Base-by-base conservation (phyloP, 1,140 invertebrate species). In the Calliphora vicina region DNA sequence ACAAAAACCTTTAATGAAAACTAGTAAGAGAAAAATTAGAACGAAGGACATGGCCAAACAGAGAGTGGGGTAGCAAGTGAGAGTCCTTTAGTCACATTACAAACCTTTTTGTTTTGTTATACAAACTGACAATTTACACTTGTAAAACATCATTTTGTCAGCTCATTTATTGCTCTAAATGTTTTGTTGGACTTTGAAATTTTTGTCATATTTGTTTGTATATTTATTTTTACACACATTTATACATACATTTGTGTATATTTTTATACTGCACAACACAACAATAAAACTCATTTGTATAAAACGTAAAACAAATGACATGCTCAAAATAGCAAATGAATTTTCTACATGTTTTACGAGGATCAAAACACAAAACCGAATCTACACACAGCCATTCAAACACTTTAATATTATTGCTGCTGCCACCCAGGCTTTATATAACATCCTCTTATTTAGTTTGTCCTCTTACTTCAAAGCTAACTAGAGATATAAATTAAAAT, bases 101-200 rank as follows among this genome's bases (percentile, higher is more conserved):
- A 17, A 17, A 3, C 13, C 25, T 27, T 72, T 72, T 12, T 27
- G 23, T 20, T 27, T 26, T 26, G 26, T 72, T 20, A 23, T 12
- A 74, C 13, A 10, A 13, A 27, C 72, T 27, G 72, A 74, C 72
- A 74, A 74, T 74, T 74, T 74, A 74, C 72, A 74, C 72, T 74
- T 74, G 72, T 74, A 74, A 74, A 29, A 74, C 72, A 72, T 26
- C 2, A 29, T 27, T 74, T 27, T 35, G 29, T 27, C 72, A 74
- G 26, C 15, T 74, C 29, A 29, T 29, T n/a, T 17, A 27, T 29
- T 35, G 20, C 8, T 67, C 45, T 20, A 23, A 67, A 20, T 23
- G 17, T 67, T 67, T 67, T 20, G n/a, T 67, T 23, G 17, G 17
- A 23, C 17, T 67, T 67, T 35, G 35, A 35, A 35, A 35, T 35